These are phyloP conservation scores for Bombylius major DNA, from an alignment of 2,888 invertebrate species.

Conservation along the genomic window DNA sequence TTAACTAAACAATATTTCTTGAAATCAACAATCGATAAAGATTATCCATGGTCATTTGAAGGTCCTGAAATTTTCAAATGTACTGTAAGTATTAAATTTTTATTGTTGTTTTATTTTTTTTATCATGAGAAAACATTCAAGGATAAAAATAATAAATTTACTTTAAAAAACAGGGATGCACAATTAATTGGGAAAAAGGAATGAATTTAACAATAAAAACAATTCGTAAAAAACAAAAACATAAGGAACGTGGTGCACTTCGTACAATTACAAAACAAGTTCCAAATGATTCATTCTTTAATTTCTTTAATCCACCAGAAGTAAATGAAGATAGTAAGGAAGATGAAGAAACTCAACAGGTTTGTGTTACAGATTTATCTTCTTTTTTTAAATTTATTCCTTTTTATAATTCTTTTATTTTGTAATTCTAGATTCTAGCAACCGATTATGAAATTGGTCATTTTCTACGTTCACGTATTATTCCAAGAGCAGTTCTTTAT, in stretches of 20 bases:
- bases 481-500: slow-evolving; percentile 93
- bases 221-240: slow-evolving; percentile 96
- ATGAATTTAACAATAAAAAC: slow-evolving; percentile 96
- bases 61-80: slow-evolving; percentile 56
- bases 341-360: slow-evolving; percentile 70
- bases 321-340: slow-evolving; percentile 69
- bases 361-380: slow-evolving; percentile 4
- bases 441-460: slow-evolving; percentile 98
- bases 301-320: slow-evolving; percentile 91
- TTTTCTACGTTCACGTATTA: slow-evolving; percentile 89
- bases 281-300: slow-evolving; percentile 97
- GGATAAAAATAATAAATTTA: not conserved
- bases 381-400: not conserved
- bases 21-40: slow-evolving; percentile 79
- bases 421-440: slow-evolving; percentile 50
- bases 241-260: slow-evolving; percentile 87
- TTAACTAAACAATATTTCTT: slow-evolving; percentile 90
- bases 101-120: not conserved
- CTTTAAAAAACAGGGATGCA: slow-evolving; percentile 49
- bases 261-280: slow-evolving; percentile 92
- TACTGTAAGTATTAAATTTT: slow-evolving; percentile 15
- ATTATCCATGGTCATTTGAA: slow-evolving; percentile 89
- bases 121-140: not conserved
- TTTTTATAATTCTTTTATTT: not conserved
- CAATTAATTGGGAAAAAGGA: slow-evolving; percentile 94